phyloP scores from a whole-genome alignment of 2,113 vertebrate genomes.

The Cheilinus undulatus region DNA sequence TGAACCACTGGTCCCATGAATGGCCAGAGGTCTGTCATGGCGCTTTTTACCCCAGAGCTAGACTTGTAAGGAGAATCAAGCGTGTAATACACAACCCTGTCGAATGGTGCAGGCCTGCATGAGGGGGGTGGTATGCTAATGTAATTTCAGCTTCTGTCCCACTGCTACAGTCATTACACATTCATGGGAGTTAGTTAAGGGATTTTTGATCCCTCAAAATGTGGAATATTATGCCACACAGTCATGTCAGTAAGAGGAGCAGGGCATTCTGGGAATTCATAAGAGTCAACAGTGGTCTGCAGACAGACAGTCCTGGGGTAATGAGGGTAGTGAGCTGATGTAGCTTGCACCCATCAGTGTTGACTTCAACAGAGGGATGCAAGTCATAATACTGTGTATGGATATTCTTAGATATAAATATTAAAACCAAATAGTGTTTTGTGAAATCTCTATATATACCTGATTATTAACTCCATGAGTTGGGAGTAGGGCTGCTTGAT shows the following conservation, averaged over 20 bases:
- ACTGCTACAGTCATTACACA: slow-evolving; percentile 38
- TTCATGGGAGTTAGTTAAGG: slow-evolving; percentile 44
- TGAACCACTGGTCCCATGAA: slow-evolving; percentile 31
- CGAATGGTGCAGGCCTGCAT: slow-evolving; percentile 9
- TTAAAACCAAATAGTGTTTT: background rate
- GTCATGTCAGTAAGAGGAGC: background rate
- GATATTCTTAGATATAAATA: background rate
- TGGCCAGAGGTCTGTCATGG: slow-evolving; percentile 23
- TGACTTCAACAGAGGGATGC: background rate
- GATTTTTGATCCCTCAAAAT: slow-evolving; percentile 53
- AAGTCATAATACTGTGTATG: background rate
- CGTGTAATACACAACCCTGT: slow-evolving; percentile 56
- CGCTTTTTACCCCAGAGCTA: slow-evolving; percentile 5
- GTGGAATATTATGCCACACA: slow-evolving; percentile 36
- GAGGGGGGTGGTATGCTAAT: slow-evolving; percentile 40
- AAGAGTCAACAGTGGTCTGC: no score
- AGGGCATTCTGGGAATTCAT: background rate
- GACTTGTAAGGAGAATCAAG: slow-evolving; percentile 38
- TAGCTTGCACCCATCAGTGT: background rate
- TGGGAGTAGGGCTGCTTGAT: no score
- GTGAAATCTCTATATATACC: no score
- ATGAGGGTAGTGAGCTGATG: background rate
- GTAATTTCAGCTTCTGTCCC: slow-evolving; percentile 32
- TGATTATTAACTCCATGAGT: background rate
- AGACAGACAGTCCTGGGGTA: background rate